Conservation (phyloP, 2,888 invertebrate genomes). For the Agonopterix heracliana region DNA sequence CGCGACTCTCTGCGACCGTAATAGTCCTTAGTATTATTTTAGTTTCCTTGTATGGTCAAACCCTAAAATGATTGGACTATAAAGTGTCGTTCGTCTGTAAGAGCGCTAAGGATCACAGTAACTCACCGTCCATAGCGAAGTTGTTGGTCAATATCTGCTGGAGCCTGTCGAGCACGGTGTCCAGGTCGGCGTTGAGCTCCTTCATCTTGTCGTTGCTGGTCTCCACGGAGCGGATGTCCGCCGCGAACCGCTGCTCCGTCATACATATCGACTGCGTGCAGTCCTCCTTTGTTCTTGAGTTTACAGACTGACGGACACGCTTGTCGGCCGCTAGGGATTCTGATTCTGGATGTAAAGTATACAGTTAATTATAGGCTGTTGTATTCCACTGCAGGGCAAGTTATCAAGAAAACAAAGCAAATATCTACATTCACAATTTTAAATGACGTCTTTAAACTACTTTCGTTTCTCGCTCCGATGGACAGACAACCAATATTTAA, state of each 20-base stretch:
- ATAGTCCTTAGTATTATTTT: no score
- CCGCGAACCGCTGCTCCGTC: constrained; percentile 53
- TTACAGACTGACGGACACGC: constrained; percentile 4
- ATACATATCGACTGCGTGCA: constrained; percentile 31
- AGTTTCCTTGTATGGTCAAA: no score
- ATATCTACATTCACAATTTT: no score
- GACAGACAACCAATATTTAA: no score
- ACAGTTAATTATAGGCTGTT: neutral
- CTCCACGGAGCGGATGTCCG: constrained; percentile 53
- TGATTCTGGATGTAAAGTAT: constrained; percentile 29
- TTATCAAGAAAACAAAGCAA: no score
- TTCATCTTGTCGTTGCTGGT: constrained; percentile 60
- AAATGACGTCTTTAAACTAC: no score
- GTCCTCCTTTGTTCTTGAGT: constrained; percentile 9
- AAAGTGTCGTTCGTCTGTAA: no score
- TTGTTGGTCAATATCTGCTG: constrained; percentile 84
- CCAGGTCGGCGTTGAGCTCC: constrained; percentile 79
- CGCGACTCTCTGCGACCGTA: no score
- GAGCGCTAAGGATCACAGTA: neutral
- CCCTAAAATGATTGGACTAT: no score
- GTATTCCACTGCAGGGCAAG: no score
- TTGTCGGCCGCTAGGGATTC: constrained; percentile 26
- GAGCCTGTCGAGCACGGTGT: constrained; percentile 80
- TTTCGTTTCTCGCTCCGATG: no score
- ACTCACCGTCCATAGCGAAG: constrained; percentile 78